phyloP scores from a whole-genome alignment of 30 jellyfish, hydroid and myxozoan genomes.

The Rhopilema esculentum region DNA sequence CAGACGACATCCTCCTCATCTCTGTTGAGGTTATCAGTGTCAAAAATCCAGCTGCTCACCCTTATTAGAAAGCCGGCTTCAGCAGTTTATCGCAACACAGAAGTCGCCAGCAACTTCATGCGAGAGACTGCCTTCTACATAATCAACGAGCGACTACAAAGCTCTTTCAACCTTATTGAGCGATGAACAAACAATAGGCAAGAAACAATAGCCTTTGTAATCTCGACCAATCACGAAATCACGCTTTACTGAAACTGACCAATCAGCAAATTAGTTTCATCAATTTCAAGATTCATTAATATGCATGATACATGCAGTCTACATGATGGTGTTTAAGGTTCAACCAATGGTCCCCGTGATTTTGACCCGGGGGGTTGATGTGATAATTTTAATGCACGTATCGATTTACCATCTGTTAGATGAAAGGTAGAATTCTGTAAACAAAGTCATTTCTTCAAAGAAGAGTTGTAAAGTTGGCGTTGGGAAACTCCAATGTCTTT shows the following conservation, averaged over 20 bases:
- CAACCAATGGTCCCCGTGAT: constrained; percentile 14
- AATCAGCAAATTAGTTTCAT: constrained; percentile 26
- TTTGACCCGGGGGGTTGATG: constrained; percentile 33
- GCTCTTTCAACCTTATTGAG: constrained; percentile 46
- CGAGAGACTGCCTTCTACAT: constrained; percentile 53
- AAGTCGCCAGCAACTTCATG: constrained; percentile 92
- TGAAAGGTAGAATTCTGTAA: too few relatives aligned
- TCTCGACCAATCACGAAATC: constrained; percentile 50
- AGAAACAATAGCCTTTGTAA: constrained; percentile 43
- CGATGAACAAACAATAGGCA: constrained; percentile 49
- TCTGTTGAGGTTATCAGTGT: background rate
- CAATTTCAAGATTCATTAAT: constrained; percentile 41
- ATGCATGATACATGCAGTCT: constrained; percentile 83
- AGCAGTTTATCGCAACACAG: constrained; percentile 24
- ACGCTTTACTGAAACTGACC: constrained; percentile 41
- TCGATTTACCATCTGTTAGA: too few relatives aligned
- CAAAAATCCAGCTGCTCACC: constrained; percentile 17
- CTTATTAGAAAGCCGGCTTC: background rate
- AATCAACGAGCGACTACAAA: constrained; percentile 51
- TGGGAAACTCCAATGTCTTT: too few relatives aligned
- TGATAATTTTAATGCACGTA: too few relatives aligned
- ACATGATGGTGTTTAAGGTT: constrained; percentile 71
- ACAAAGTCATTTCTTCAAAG: background rate
- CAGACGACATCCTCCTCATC: constrained; percentile 47
- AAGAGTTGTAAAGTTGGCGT: too few relatives aligned